A percentile compares a stretch with the other conserved stretches of the same genome.
Conservation (phyloP, 2,888 invertebrate species). For the Limnephilus auricula region DNA sequence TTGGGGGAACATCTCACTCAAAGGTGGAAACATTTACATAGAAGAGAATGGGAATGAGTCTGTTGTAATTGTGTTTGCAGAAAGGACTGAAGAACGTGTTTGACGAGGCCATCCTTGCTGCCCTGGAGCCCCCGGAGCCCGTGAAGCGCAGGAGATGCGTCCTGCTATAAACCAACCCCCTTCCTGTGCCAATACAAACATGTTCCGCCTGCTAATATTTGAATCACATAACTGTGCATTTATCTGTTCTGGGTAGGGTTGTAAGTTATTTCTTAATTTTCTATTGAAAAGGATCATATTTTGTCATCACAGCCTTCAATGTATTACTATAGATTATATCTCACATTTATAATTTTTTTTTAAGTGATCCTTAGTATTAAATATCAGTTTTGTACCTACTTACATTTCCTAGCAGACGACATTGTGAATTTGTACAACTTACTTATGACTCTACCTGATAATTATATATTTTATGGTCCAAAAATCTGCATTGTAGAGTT, state of each 20-base stretch:
- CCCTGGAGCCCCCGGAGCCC: slow-evolving; percentile 97
- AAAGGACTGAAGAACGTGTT: slow-evolving; percentile 99
- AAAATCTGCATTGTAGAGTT: slow-evolving; percentile 20
- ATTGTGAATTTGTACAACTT: not conserved
- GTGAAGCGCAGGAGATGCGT: slow-evolving; percentile 92
- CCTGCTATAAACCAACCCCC: slow-evolving; percentile 48
- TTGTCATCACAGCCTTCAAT: not conserved
- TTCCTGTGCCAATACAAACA: slow-evolving; percentile 15
- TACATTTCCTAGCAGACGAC: not conserved
- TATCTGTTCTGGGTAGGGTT: slow-evolving; percentile 12
- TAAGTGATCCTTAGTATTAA: not conserved
- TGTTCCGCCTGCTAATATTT: slow-evolving; percentile 4
- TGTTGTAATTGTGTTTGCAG: slow-evolving; percentile 70
- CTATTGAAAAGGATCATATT: slow-evolving; percentile 2
- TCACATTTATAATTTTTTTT: not conserved
- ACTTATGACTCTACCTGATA: slow-evolving; percentile 2
- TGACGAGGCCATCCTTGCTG: slow-evolving; percentile 99
- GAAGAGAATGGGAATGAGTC: not conserved
- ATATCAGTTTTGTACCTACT: not conserved
- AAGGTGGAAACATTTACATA: no score
- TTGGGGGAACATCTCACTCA: no score
- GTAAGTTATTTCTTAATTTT: not conserved
- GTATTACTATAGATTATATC: not conserved
- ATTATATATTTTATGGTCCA: slow-evolving; percentile 24
- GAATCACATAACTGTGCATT: slow-evolving; percentile 20